Conservation (phyloP, 2,888 invertebrate species). For the Apamea crenata region DNA sequence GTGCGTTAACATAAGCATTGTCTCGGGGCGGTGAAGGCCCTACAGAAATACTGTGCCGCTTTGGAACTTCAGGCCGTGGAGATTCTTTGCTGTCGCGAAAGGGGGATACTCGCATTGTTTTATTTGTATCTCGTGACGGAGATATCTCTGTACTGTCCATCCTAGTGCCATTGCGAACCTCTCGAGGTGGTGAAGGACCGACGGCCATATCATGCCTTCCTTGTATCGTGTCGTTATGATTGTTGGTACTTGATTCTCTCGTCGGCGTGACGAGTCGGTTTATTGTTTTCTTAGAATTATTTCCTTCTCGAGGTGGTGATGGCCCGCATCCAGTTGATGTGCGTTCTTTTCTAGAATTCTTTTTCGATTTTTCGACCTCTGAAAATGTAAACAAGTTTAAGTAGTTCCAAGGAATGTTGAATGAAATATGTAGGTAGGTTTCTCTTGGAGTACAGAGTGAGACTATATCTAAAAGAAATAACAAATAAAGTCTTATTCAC, state of each 20-base stretch:
- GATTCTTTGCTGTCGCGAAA: slow-evolving; percentile 64
- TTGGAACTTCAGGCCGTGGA: slow-evolving; percentile 62
- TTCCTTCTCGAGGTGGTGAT: slow-evolving; percentile 90
- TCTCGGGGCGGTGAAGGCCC: slow-evolving; percentile 84
- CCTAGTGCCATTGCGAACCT: slow-evolving; percentile 64
- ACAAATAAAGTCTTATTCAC: slow-evolving; percentile 85
- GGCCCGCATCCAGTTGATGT: slow-evolving; percentile 91
- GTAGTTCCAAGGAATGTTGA: slow-evolving; percentile 6
- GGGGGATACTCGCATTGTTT: slow-evolving; percentile 71
- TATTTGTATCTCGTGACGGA: slow-evolving; percentile 66
- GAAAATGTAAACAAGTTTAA: slow-evolving; percentile 47
- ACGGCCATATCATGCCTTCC: slow-evolving; percentile 83
- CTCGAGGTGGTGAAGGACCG: slow-evolving; percentile 85
- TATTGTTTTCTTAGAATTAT: slow-evolving; percentile 64
- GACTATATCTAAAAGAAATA: background rate
- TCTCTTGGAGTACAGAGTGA: background rate
- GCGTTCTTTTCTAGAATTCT: slow-evolving; percentile 79
- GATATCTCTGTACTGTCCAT: slow-evolving; percentile 66
- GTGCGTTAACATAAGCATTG: slow-evolving; percentile 76
- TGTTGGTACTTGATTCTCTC: slow-evolving; percentile 74
- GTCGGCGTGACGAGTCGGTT: slow-evolving; percentile 87
- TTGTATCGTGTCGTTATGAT: slow-evolving; percentile 60
- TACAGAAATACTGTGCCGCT: slow-evolving; percentile 80
- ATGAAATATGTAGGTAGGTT: background rate
- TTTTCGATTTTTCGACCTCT: slow-evolving; percentile 72